Base-by-base conservation (phyloP, 2,888 invertebrate species). In the Drosophila hamatofila region DNA sequence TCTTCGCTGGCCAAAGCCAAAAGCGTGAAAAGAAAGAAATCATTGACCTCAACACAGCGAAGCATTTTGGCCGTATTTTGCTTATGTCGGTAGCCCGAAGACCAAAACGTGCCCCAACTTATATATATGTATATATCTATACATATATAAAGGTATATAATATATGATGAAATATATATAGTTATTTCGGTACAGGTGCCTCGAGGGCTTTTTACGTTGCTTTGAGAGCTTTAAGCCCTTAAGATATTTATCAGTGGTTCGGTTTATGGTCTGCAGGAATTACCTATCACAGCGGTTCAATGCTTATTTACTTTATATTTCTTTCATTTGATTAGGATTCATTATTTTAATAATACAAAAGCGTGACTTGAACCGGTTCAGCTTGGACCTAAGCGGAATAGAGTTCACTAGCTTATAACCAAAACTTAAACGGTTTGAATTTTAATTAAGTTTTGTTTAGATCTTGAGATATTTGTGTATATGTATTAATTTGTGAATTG, bases 1-100 rank as follows among this genome's bases (percentile, higher is more conserved):
- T 59, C 21, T 59, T 7, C 42, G 27, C 41, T 65, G 64, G 44
- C 60, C 70, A 66, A 72, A 63, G 55, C 72, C 65, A 70, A 78
- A 78, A 87, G 71, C 80, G 84, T 84, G 71, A 84, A 84, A 78
- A 78, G 77, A 74, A 78, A 85, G 85, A 85, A 88, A 85, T 80
- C 85, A 80, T 85, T 85, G 85, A 85, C 85, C 85, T 85, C 88
- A 80, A 72, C 87, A 80, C 72, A 58, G 72, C 66, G 16, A 16
- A 79, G 67, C 77, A 79, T 83, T 66, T 66, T 86, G 77, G 83
- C 81, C 83, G 80, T 81, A 86, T 83, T 83, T 86, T 77, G 86
- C 77, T 77, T 83, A 81, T 86, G 54, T 54, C 23, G 54, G 71
- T 77, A 71, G 77, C 74, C 58, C 74, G 30, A 71, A 75, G 61